phyloP scores from a whole-genome alignment of 2,888 invertebrate species.

The Aleiodes testaceus region DNA sequence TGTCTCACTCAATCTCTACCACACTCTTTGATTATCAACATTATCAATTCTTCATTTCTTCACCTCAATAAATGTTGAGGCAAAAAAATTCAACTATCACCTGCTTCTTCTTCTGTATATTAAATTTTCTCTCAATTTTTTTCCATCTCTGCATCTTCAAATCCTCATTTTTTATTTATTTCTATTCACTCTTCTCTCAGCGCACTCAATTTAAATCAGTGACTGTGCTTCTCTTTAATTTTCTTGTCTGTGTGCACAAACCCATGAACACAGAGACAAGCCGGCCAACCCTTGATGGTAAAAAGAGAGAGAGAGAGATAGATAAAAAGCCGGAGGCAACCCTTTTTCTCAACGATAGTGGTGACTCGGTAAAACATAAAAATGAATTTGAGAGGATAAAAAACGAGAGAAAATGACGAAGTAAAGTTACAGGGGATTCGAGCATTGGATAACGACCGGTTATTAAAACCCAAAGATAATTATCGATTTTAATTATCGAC shows the following conservation, averaged over 20 bases:
- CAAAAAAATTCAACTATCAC: background rate
- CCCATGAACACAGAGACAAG: constrained; percentile 1
- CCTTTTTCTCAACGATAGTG: background rate
- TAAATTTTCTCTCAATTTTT: constrained; percentile 5
- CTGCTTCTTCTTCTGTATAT: background rate
- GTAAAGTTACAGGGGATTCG: background rate
- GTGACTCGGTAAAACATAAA: constrained; percentile 2
- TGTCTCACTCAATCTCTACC: constrained; percentile 19
- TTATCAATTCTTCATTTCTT: constrained; percentile 17
- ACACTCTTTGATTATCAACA: constrained; percentile 15
- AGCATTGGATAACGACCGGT: constrained; percentile 66
- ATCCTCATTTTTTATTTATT: constrained; percentile 16
- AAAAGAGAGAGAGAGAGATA: background rate
- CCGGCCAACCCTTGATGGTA: constrained; percentile 18
- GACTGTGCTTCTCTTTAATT: constrained; percentile 64
- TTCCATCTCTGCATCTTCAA: background rate
- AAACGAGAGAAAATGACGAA: constrained; percentile 21
- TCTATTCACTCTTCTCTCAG: constrained; percentile 23
- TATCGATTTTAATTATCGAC: constrained; percentile 71
- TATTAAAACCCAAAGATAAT: constrained; percentile 67
- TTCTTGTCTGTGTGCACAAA: constrained; percentile 43
- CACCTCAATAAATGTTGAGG: background rate
- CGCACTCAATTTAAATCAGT: constrained; percentile 70
- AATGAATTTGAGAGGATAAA: constrained; percentile 4
- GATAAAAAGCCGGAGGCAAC: background rate